Conservation (phyloP, 1,140 invertebrate species). For the Pogonognathellus flavescens region DNA sequence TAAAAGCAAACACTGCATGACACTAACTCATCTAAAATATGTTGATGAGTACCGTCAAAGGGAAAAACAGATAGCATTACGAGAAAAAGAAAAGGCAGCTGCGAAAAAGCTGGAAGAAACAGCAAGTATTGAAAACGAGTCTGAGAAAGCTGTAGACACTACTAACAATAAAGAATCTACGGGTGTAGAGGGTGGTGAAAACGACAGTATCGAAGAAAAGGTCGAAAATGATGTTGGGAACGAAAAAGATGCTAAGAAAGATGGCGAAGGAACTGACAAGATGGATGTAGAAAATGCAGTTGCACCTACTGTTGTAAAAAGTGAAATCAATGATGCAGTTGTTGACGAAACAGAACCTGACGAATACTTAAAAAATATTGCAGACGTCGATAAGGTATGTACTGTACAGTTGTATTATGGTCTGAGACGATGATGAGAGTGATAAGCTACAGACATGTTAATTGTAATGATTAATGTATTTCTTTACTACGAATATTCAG, state of each 20-base stretch:
- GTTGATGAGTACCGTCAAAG: slow-evolving; percentile 61
- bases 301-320: slow-evolving; percentile 22
- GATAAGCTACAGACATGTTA: too few relatives aligned
- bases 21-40: slow-evolving; percentile 62
- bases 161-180: background rate
- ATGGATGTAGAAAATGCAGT: background rate
- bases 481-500: background rate
- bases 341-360: slow-evolving; percentile 6
- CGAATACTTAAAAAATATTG: background rate
- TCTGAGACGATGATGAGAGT: background rate
- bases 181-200: background rate
- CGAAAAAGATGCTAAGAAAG: background rate
- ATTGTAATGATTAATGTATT: background rate
- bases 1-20: slow-evolving; percentile 62
- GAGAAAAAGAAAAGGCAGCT: slow-evolving; percentile 50
- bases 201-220: background rate
- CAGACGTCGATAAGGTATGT: background rate
- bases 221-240: background rate
- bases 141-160: background rate
- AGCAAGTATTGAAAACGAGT: background rate
- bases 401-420: background rate
- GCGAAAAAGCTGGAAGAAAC: slow-evolving; percentile 29
- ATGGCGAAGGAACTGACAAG: background rate
- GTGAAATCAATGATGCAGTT: background rate
- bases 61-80: slow-evolving; percentile 49